These are phyloP conservation scores for Bagarius yarrelli DNA, from an alignment of 2,113 vertebrate species.

Conservation along the genomic window DNA sequence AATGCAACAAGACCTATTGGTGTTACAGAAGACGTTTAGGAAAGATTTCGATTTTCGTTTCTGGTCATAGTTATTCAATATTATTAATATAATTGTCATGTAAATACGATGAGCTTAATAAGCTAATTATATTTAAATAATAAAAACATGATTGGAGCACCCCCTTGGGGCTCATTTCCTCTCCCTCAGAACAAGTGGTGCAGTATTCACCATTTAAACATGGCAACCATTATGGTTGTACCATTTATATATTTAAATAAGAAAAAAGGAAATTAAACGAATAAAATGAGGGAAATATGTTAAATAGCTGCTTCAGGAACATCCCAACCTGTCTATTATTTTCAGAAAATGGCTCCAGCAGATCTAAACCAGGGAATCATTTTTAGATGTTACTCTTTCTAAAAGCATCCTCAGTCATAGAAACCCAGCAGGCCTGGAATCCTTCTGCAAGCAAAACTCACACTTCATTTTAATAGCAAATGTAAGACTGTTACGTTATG, in stretches of 20 bases:
- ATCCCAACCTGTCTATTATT: slow-evolving; percentile 3
- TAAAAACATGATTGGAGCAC: not conserved
- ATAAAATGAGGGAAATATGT: not conserved
- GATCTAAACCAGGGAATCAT: not conserved
- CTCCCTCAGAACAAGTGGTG: not conserved
- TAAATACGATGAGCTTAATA: not conserved
- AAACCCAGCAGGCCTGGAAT: not conserved
- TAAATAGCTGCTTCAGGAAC: slow-evolving; percentile 4
- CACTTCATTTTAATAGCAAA: not conserved
- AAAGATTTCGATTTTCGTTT: not conserved
- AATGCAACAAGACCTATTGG: not conserved
- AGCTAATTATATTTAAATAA: not conserved
- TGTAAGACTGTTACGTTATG: too few species aligned
- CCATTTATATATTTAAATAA: too few species aligned
- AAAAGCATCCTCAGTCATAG: not conserved
- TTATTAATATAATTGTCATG: not conserved
- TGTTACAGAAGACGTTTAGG: not conserved
- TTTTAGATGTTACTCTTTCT: not conserved
- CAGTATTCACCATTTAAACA: not conserved
- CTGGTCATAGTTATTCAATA: not conserved
- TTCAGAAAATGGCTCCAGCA: not conserved
- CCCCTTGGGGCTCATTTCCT: not conserved
- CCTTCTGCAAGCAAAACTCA: not conserved
- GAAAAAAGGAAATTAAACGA: not conserved
- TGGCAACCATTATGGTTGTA: too few species aligned